These are phyloP conservation scores for Peromyscus aztecus DNA, from an alignment of 2,797 vertebrate genomes.

Conservation along the genomic window DNA sequence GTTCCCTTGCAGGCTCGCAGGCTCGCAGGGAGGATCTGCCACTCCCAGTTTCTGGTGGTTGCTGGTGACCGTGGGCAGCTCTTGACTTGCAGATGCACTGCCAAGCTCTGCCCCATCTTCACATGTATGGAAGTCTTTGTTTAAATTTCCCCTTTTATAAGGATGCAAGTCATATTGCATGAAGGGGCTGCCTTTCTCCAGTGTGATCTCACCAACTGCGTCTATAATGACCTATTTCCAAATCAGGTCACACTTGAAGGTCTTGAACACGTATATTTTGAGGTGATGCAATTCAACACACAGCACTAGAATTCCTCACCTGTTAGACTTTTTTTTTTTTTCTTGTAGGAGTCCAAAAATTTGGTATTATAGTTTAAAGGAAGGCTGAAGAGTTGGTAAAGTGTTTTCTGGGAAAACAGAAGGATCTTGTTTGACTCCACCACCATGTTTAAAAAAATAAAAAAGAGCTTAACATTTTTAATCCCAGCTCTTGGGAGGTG, in stretches of 20 bases:
- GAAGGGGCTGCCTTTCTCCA: neutral
- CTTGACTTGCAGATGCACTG: neutral
- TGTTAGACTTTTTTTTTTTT: neutral
- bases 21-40: fast-evolving
- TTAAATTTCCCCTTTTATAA: neutral
- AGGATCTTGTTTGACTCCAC: neutral
- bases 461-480: neutral
- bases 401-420: neutral
- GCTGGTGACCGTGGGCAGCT: neutral
- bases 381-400: neutral
- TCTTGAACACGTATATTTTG: neutral
- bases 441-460: neutral
- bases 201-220: neutral
- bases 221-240: neutral
- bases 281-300: no score
- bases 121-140: no score
- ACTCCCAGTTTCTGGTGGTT: neutral
- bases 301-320: neutral
- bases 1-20: neutral
- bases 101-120: neutral
- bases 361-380: neutral
- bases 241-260: neutral
- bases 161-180: fast-evolving
- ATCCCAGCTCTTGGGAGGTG: neutral
- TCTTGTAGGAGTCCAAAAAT: neutral